Conservation (phyloP, 2,113 vertebrate genomes). For the Spheniscus mendiculus region DNA sequence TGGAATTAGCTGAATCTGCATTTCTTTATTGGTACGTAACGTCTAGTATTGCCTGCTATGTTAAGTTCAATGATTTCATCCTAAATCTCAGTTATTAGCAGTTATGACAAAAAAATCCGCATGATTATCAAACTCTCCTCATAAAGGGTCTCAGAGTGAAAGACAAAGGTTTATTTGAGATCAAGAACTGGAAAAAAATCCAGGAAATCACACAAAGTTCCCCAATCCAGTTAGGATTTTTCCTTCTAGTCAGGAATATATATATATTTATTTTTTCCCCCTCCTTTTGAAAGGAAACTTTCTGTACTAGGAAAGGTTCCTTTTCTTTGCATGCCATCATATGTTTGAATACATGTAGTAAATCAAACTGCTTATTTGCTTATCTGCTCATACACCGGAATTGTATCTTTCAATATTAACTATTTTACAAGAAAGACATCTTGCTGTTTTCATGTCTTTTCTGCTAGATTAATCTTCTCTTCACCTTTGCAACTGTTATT, state of each 20-base stretch:
- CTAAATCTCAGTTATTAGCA: not conserved
- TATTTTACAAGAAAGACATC: not conserved
- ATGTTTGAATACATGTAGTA: not conserved
- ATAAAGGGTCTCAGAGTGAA: not conserved
- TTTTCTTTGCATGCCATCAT: not conserved
- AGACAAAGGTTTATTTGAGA: not conserved
- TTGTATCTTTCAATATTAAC: not conserved
- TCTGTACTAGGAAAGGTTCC: not conserved
- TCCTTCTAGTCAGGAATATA: not conserved
- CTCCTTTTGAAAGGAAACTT: not conserved
- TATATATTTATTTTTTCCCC: no score
- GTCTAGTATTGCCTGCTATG: not conserved
- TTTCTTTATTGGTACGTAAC: not conserved
- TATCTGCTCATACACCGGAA: not conserved
- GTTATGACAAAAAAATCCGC: not conserved
- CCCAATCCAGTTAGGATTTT: not conserved
- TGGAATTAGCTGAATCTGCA: not conserved
- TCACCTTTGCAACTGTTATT: constrained; percentile 23
- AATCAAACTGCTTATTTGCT: not conserved
- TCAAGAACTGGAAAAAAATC: not conserved
- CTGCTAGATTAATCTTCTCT: not conserved
- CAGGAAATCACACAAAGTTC: not conserved
- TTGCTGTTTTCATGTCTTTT: not conserved
- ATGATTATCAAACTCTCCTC: not conserved
- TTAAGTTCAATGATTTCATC: not conserved